phyloP scores from a whole-genome alignment of 2,113 vertebrate species.

The Otocyon megalotis region DNA sequence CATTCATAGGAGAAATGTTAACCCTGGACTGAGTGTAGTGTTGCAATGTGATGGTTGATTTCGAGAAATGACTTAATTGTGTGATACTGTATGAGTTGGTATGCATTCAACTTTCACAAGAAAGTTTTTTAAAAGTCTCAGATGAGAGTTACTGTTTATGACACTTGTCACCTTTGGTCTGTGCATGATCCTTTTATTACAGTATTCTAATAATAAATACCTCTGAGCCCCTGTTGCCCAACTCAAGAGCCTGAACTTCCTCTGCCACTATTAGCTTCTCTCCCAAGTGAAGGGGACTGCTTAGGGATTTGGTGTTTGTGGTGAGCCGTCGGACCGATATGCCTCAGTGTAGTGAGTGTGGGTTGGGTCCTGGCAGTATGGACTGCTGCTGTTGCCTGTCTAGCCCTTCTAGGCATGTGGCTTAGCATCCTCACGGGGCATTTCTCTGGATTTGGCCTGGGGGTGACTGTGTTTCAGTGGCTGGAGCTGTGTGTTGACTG shows the following conservation, averaged over 20 bases:
- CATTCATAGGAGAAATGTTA: not conserved
- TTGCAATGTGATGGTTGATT: not conserved
- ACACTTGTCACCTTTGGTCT: not conserved
- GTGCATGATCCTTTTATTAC: not conserved
- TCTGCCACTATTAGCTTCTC: not conserved
- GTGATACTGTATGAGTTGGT: not conserved
- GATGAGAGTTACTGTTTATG: not conserved
- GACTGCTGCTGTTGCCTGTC: not conserved
- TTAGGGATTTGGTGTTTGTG: not conserved
- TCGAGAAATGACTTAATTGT: not conserved
- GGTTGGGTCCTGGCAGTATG: not conserved
- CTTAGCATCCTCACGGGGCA: not conserved
- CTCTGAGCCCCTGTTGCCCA: not conserved
- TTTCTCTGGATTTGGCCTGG: not conserved
- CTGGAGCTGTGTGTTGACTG: not conserved
- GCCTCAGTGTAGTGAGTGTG: not conserved
- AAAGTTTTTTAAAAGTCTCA: not conserved
- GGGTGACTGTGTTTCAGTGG: not conserved
- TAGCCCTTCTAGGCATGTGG: not conserved
- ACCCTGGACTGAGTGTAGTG: not conserved
- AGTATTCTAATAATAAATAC: not conserved
- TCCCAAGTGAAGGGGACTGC: not conserved
- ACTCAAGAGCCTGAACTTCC: not conserved
- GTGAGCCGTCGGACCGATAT: not conserved
- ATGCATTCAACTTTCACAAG: not conserved